phyloP scores from a whole-genome alignment of 2,113 vertebrate species.

The Hystrix cristata region DNA sequence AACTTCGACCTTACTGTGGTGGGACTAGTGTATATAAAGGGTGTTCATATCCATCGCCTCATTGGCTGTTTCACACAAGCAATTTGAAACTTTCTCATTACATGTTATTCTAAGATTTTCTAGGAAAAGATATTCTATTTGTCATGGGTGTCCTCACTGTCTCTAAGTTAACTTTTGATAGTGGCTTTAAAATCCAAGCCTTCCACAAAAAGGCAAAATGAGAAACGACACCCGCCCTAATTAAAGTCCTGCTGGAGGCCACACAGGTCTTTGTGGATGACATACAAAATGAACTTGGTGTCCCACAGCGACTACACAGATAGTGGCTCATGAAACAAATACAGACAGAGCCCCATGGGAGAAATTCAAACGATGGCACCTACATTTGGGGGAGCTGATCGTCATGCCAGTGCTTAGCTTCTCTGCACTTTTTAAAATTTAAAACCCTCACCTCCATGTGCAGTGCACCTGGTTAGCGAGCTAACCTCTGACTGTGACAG shows the following conservation, averaged over 20 bases:
- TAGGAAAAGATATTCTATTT: not conserved
- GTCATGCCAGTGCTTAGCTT: not conserved
- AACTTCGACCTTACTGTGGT: not conserved
- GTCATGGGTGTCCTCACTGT: slow-evolving; percentile 39
- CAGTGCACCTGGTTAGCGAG: not conserved
- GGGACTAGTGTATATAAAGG: not conserved
- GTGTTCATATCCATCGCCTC: not conserved
- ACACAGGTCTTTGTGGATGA: slow-evolving; percentile 60
- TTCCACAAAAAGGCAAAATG: slow-evolving; percentile 38
- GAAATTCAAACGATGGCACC: slow-evolving; percentile 18
- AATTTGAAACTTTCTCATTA: slow-evolving; percentile 51
- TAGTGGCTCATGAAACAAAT: not conserved
- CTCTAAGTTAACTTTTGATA: not conserved
- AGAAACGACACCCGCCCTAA: not conserved
- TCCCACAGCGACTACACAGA: slow-evolving; percentile 20
- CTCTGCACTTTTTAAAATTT: slow-evolving; percentile 19
- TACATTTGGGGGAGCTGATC: not conserved
- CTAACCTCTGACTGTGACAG: not conserved
- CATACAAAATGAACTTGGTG: slow-evolving; percentile 51
- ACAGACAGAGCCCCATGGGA: not conserved
- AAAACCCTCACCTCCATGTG: not conserved
- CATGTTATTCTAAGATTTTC: slow-evolving; percentile 11
- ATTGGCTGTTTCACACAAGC: not conserved
- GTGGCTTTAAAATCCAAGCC: slow-evolving; percentile 21
- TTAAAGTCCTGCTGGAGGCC: slow-evolving; percentile 51